Evolutionary conservation across 1,140 invertebrate genomes (phyloP).

Genomic region (Apocrypta bakeri): DNA sequence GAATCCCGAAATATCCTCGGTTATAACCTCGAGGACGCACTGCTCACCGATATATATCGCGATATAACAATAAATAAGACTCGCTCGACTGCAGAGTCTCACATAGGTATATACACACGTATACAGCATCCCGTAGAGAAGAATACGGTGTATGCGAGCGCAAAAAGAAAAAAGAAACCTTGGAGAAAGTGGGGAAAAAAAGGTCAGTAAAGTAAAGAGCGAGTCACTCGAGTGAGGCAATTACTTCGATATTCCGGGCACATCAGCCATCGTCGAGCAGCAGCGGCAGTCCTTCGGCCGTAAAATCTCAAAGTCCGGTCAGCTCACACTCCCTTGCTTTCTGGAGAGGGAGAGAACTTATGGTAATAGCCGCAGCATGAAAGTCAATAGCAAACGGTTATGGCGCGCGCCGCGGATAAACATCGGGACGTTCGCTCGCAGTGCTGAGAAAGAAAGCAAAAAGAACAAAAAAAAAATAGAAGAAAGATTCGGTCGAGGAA

Average conservation of each 20-base stretch:
- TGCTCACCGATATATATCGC: not conserved
- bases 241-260: constrained; percentile 50
- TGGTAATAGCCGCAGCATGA: constrained; percentile 46
- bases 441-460: too few species aligned
- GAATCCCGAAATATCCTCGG: not conserved
- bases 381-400: constrained; percentile 53
- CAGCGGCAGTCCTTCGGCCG: not conserved
- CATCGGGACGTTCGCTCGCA: not conserved
- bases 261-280: constrained; percentile 22
- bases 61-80: constrained; percentile 36
- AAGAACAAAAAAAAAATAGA: not conserved
- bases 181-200: not conserved
- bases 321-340: not conserved
- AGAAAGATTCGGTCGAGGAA: too few species aligned
- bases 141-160: too few species aligned
- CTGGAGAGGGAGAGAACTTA: constrained; percentile 41
- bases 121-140: not conserved
- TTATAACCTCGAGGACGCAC: not conserved
- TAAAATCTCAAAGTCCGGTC: constrained; percentile 49
- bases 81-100: not conserved
- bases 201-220: not conserved
- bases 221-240: constrained; percentile 37
- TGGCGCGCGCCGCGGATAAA: constrained; percentile 30
- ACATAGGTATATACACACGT: too few species aligned
- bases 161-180: not conserved